A percentile compares a stretch with the other conserved stretches of the same genome.
Evolutionary conservation across 1,140 invertebrate species (phyloP).

Genomic region (Rhopalosiphum padi): DNA sequence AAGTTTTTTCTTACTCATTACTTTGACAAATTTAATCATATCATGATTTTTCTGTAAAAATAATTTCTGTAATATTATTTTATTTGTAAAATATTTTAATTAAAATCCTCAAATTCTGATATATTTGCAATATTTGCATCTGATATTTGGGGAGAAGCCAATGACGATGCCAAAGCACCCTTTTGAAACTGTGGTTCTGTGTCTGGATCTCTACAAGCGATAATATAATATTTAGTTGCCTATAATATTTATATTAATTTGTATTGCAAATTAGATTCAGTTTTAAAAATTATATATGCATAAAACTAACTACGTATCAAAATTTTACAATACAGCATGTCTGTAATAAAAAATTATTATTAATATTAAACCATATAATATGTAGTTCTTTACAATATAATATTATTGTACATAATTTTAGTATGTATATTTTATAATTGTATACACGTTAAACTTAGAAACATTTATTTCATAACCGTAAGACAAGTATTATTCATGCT

Average conservation of each 20-base stretch:
- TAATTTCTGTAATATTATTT: neutral
- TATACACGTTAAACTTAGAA: neutral
- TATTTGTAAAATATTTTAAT: neutral
- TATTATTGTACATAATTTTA: neutral
- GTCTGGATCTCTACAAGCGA: neutral
- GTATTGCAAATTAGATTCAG: neutral
- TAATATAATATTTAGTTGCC: neutral
- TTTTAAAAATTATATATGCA: neutral
- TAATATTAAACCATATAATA: neutral
- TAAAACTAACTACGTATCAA: neutral
- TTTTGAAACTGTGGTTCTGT: neutral
- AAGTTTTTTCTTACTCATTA: neutral
- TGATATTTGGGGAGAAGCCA: neutral
- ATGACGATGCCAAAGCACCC: neutral
- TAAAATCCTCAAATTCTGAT: neutral
- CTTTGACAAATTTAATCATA: neutral
- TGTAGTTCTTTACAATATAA: neutral
- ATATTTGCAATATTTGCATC: neutral
- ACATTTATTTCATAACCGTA: neutral
- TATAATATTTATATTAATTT: neutral
- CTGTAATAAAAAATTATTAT: neutral
- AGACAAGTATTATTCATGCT: neutral
- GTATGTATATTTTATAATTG: neutral
- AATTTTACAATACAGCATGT: neutral
- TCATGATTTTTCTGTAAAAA: neutral